These are phyloP conservation scores for Mamestra configurata DNA, from an alignment of 1,140 invertebrate genomes.

Conservation along the genomic window DNA sequence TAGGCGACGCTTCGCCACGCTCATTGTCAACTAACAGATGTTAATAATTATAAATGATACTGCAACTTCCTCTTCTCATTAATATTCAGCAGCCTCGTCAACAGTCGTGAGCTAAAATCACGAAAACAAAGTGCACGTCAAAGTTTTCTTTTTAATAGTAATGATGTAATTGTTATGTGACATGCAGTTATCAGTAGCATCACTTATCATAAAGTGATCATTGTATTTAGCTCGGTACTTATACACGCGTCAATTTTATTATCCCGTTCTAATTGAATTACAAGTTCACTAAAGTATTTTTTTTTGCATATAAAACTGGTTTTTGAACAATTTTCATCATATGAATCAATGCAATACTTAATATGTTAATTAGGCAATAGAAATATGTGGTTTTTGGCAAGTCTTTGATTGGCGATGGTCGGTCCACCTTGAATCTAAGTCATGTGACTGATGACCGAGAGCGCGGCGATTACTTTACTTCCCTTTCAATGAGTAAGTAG, in stretches of 20 bases:
- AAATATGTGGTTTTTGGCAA: conserved; percentile 41
- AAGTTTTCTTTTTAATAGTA: neutral
- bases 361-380: conserved; percentile 21
- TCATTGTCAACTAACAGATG: conserved; percentile 45
- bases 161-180: neutral
- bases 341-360: too few relatives aligned
- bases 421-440: conserved; percentile 75
- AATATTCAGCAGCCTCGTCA: neutral
- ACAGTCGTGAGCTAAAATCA: conserved; percentile 42
- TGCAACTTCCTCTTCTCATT: conserved; percentile 29
- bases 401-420: conserved; percentile 61
- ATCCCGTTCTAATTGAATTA: too few relatives aligned
- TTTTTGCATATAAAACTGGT: too few relatives aligned
- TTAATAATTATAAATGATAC: conserved; percentile 45
- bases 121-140: conserved; percentile 5
- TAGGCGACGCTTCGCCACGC: conserved; percentile 43
- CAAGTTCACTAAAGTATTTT: too few relatives aligned
- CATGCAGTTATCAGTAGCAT: neutral
- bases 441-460: conserved; percentile 65
- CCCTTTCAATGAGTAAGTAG: conserved; percentile 13
- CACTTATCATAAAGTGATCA: neutral
- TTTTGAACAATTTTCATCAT: neutral
- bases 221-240: neutral
- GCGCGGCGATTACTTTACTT: conserved; percentile 30
- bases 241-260: neutral